Evolutionary conservation across 2,797 vertebrate genomes (phyloP).

Genomic region (Nannoperca australis): DNA sequence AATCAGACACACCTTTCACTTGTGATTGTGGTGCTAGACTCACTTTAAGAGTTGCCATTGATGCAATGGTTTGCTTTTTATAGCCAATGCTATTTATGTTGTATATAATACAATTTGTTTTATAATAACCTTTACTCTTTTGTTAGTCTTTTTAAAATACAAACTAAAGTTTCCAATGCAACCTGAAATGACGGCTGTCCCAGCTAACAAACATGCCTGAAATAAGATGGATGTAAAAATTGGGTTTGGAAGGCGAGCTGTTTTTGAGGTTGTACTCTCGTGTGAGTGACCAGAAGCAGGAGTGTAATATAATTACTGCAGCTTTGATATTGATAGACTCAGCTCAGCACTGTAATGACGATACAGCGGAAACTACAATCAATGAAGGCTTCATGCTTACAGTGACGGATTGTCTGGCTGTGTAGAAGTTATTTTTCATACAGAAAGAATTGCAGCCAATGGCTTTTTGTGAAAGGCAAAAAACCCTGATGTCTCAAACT

Average conservation of each 20-base stretch:
- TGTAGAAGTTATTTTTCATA: background rate
- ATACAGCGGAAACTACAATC: background rate
- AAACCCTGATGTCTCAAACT: background rate
- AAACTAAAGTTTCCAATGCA: slow-evolving; percentile 30
- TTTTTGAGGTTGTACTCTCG: background rate
- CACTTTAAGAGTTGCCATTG: slow-evolving; percentile 31
- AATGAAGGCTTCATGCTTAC: slow-evolving; percentile 9
- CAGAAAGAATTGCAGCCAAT: background rate
- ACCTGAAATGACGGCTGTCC: slow-evolving; percentile 22
- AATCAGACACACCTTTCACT: slow-evolving; percentile 24
- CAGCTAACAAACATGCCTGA: slow-evolving; percentile 12
- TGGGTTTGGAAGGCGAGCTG: slow-evolving; percentile 3
- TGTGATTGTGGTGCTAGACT: slow-evolving; percentile 58
- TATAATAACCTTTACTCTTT: slow-evolving; percentile 40
- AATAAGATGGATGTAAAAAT: slow-evolving; percentile 31
- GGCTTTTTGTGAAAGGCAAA: background rate
- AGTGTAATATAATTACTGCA: slow-evolving; percentile 10
- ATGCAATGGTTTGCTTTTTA: slow-evolving; percentile 27
- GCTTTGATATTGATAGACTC: slow-evolving; percentile 17
- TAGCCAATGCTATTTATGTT: slow-evolving; percentile 49
- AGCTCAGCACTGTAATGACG: slow-evolving; percentile 1
- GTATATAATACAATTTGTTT: slow-evolving; percentile 55
- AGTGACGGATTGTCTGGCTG: slow-evolving; percentile 16
- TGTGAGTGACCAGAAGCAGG: slow-evolving; percentile 2
- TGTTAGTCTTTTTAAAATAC: slow-evolving; percentile 45